phyloP scores from a whole-genome alignment of 2,797 vertebrate genomes.

The Sebastes goodei region DNA sequence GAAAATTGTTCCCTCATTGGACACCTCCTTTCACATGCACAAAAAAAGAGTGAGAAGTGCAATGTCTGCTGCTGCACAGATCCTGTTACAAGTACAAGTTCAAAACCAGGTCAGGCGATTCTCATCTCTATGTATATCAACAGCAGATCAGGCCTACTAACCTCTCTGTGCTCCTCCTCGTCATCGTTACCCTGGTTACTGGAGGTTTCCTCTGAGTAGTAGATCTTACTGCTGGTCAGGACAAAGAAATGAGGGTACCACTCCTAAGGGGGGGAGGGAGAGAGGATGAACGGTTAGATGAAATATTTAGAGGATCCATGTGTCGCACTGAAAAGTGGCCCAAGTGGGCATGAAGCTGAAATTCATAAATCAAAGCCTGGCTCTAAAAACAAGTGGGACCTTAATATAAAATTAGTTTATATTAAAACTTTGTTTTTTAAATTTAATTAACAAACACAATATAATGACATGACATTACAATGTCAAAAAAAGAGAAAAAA shows the following conservation, averaged over 20 bases:
- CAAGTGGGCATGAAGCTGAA: neutral
- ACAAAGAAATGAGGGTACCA: slow-evolving; percentile 99
- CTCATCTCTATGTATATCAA: neutral
- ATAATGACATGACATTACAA: too few relatives aligned
- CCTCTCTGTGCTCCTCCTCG: slow-evolving; percentile 97
- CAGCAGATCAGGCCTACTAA: slow-evolving; percentile 63
- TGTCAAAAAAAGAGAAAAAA: too few relatives aligned
- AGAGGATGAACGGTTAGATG: neutral
- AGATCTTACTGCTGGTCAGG: slow-evolving; percentile 97
- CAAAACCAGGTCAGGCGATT: neutral
- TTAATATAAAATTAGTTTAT: neutral
- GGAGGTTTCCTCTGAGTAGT: slow-evolving; percentile 96
- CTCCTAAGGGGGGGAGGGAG: slow-evolving; percentile 79
- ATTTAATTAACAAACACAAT: neutral
- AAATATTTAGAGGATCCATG: slow-evolving; percentile 52
- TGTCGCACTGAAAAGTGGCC: slow-evolving; percentile 19
- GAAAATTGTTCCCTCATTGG: neutral
- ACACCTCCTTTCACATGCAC: neutral
- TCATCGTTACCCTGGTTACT: slow-evolving; percentile 95
- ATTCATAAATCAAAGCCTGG: neutral
- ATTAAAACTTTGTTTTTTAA: too few relatives aligned
- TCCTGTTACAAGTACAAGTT: neutral
- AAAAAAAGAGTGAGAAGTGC: too few relatives aligned
- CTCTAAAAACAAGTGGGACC: neutral
- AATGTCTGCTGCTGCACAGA: neutral